Base-by-base conservation (phyloP, 2,113 vertebrate genomes). In the Mormyrus lacerda region DNA sequence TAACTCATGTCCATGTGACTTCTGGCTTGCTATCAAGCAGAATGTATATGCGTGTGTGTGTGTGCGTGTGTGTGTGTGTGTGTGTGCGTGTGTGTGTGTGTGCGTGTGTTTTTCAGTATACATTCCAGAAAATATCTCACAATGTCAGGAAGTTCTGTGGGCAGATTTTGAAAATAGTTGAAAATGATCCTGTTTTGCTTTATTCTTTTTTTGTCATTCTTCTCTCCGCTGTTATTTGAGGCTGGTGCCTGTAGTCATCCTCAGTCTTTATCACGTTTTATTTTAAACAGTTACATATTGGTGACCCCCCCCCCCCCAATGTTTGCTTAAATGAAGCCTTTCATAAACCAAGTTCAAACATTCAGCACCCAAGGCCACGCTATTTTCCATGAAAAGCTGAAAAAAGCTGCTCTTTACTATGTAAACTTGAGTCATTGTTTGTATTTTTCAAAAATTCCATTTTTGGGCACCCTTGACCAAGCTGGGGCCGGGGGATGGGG, bases 321-420 rank as follows among this genome's bases (percentile, higher is more conserved):
- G 92, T 90, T 95, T 95, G 93, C 50, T 91, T 95, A 95, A 96
- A 96, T 95, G 93, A 94, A 91, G 94, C 93, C 95, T 96, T 96
- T 96, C 95, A 96, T 96, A 93, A 92, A 90, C 90, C 93, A 95
- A 90, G 95, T 94, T 94, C 95, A 95, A 96, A 95, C 92, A 93
- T 93, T 93, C 93, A 91, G 90, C 92, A 94, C 95, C 94, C 96
- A 96, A 96, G 96, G 96, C 93, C 96, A 94, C 94, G 92, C 94
- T 95, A 95, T 96, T 96, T 96, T 96, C 95, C 95, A 95, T 95
- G 95, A 94, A 96, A 94, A 94, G 94, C 93, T 93, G 93, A 94
- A 92, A 96, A 93, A 90, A 94, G 93, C 91, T 91, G 93, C 95
- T 94, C 95, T 95, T 96, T 93, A 65, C 94, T 95, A 90, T 94